These are phyloP conservation scores for Leptinotarsa tumamoca DNA, from an alignment of 2,888 invertebrate genomes.

Conservation along the genomic window DNA sequence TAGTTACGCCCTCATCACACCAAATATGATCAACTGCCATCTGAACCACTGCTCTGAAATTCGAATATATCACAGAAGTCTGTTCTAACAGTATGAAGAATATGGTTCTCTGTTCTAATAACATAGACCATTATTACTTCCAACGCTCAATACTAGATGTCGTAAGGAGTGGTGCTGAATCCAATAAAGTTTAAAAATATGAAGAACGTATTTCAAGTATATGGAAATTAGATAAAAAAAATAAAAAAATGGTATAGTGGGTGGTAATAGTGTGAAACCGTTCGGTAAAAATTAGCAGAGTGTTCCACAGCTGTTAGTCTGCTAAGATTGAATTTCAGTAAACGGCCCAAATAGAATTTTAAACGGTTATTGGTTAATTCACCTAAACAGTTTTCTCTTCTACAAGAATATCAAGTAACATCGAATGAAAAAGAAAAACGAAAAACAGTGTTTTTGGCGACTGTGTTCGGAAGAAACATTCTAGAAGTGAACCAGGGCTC, in stretches of 20 bases:
- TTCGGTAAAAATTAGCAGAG: not conserved
- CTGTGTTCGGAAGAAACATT: no score
- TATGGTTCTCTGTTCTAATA: no score
- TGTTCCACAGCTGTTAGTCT: not conserved
- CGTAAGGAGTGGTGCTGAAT: no score
- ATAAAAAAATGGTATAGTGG: not conserved
- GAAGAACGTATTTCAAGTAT: not conserved
- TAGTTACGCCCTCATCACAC: no score
- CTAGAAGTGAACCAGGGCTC: no score
- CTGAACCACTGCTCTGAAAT: no score
- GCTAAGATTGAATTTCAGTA: not conserved
- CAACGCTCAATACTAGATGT: no score
- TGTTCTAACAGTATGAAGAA: no score
- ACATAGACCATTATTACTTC: no score
- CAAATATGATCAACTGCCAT: no score
- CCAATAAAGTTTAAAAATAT: not conserved
- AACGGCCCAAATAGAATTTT: not conserved
- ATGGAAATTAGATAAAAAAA: not conserved
- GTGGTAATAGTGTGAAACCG: not conserved
- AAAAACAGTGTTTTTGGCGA: not conserved
- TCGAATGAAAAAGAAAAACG: not conserved
- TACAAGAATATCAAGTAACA: not conserved
- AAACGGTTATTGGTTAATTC: not conserved
- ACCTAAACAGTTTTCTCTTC: no score
- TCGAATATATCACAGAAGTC: no score